A percentile compares a stretch with the other conserved stretches of the same genome.
Conservation (phyloP, 2,888 invertebrate species). For the Tethea ocularis region DNA sequence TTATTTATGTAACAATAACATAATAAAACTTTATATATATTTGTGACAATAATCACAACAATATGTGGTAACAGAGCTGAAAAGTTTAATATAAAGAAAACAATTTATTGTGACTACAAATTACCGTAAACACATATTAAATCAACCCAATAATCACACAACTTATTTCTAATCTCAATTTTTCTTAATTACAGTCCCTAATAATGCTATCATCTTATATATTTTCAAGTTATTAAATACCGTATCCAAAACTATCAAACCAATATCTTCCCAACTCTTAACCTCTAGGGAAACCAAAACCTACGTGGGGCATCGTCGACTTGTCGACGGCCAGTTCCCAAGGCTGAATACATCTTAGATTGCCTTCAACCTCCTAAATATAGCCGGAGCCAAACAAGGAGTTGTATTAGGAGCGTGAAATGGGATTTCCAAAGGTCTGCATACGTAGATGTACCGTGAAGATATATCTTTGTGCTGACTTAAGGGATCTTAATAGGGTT, state of each 20-base stretch:
- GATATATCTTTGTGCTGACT: constrained; percentile 15
- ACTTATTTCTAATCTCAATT: not conserved
- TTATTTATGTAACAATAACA: not conserved
- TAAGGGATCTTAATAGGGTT: constrained; percentile 37
- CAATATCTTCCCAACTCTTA: constrained; percentile 41
- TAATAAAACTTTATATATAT: too few relatives aligned
- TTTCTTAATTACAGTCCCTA: not conserved
- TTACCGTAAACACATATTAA: not conserved
- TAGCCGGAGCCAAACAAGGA: constrained; percentile 72
- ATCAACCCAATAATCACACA: not conserved
- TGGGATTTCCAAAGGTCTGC: constrained; percentile 54
- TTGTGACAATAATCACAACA: not conserved
- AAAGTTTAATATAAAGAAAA: not conserved
- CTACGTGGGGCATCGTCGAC: constrained; percentile 64
- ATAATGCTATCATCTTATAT: too few relatives aligned
- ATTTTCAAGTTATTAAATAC: constrained; percentile 22
- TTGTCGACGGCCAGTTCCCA: constrained; percentile 56
- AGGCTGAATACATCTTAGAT: constrained; percentile 80
- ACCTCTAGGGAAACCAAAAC: constrained; percentile 71
- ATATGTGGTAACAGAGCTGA: not conserved
- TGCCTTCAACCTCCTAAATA: constrained; percentile 74
- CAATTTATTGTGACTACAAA: not conserved
- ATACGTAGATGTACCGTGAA: constrained; percentile 14
- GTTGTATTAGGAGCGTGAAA: constrained; percentile 67
- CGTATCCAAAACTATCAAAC: constrained; percentile 38